Base-by-base conservation (phyloP, 2,797 vertebrate genomes). In the Dallia pectoralis region DNA sequence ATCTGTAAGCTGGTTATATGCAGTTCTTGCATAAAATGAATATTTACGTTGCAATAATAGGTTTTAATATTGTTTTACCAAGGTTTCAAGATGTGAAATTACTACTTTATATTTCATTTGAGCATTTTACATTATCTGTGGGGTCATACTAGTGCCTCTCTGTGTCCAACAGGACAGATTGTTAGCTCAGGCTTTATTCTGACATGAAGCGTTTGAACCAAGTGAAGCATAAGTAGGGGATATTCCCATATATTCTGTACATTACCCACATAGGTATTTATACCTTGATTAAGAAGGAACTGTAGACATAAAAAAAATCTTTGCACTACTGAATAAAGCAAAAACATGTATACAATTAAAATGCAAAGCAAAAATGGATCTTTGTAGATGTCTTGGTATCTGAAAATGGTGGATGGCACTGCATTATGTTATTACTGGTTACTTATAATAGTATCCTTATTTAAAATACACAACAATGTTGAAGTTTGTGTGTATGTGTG, bases 301-400 rank as follows among this genome's bases (percentile, higher is more conserved):
- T 87, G 33, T 76, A 67, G 66, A 47, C 47, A 53, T 33, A 65
- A 69, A 81, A 4, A 62, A 8, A 79, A 67, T 83, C 33, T 85
- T 71, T 73, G 69, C 66, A 69, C 74, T 81, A 61, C 69, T 87
- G 73, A 64, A 78, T 76, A 56, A 85, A 84, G 70, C 76, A 67
- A 30, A 76, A 73, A 16, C 67, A 70, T 85, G 69, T 89, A 79
- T 88, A 83, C 44, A 67, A 92, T 91, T 90, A 92, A 92, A 91
- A 73, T 63, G 70, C 49, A 78, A 72, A 74, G 56, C 30, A 66
- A 71, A 71, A 53, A 64, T 89, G 74, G 63, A 84, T 77, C 81
- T 81, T 88, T 89, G 81, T 86, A 84, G 81, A 84, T 7, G 85
- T 92, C 74, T 77, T 32, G 77, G 40, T 72, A 71, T 78, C 33